phyloP scores from a whole-genome alignment of 2,113 vertebrate genomes.

The Ranitomeya variabilis region DNA sequence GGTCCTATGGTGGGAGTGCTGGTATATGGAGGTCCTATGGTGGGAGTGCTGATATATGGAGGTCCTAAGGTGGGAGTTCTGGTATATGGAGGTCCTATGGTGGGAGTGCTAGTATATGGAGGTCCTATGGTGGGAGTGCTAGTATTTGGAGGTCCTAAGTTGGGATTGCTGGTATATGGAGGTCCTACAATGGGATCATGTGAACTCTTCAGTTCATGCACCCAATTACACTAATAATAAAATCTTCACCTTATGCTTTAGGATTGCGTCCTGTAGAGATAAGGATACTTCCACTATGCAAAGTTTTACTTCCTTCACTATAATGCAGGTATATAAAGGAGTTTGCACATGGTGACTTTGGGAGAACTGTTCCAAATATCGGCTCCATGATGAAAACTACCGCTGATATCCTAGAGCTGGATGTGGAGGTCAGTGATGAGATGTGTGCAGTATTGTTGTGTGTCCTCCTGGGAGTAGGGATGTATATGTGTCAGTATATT shows the following conservation, averaged over 20 bases:
- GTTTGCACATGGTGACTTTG: constrained; percentile 97
- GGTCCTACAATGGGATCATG: too few species aligned
- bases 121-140: too few species aligned
- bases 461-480: not conserved
- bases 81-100: too few species aligned
- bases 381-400: constrained; percentile 84
- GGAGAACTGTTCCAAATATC: constrained; percentile 92
- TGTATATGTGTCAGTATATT: too few species aligned
- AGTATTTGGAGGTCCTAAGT: too few species aligned
- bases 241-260: not conserved
- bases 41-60: too few species aligned
- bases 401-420: constrained; percentile 92
- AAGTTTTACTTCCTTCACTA: constrained; percentile 70
- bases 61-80: too few species aligned
- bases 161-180: too few species aligned
- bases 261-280: not conserved
- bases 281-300: not conserved
- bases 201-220: not conserved
- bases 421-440: constrained; percentile 84
- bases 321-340: constrained; percentile 91
- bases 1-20: too few species aligned
- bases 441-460: not conserved
- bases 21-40: too few species aligned
- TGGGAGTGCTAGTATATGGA: too few species aligned
- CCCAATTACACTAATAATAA: not conserved